Evolutionary conservation across 2,888 invertebrate species (phyloP).

Genomic region (Dryobotodes eremita): DNA sequence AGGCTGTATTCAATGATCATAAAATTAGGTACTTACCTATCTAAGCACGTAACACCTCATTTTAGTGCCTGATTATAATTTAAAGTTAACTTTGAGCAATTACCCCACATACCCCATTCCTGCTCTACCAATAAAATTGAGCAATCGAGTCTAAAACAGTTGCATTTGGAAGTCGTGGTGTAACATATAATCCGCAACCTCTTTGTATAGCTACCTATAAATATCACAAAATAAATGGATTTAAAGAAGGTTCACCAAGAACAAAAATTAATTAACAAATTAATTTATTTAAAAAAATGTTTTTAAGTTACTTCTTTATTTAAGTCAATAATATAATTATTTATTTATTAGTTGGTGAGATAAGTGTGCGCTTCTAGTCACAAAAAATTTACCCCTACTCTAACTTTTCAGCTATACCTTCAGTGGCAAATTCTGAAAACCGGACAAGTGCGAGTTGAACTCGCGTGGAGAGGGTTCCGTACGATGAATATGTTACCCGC

Average conservation of each 20-base stretch:
- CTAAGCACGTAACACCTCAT: neutral
- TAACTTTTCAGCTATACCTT: neutral
- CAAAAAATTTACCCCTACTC: neutral
- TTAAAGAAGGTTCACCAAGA: constrained; percentile 22
- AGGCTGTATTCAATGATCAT: neutral
- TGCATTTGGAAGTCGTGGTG: constrained; percentile 34
- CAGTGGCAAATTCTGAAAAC: neutral
- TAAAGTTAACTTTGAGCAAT: constrained; percentile 1
- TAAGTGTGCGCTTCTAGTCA: neutral
- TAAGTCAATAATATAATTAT: neutral
- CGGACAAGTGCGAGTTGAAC: too few relatives aligned
- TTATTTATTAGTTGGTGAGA: neutral
- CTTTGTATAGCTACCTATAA: constrained; percentile 1
- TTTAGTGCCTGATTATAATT: neutral
- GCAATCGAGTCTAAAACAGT: constrained; percentile 39
- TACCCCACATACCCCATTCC: neutral
- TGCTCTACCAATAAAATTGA: constrained; percentile 28
- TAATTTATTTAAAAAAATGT: neutral
- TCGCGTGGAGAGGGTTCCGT: too few relatives aligned
- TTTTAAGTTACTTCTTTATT: too few relatives aligned
- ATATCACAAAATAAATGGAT: neutral
- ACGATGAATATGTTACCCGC: too few relatives aligned
- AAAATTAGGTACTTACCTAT: neutral
- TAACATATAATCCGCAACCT: constrained; percentile 42
- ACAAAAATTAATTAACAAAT: neutral